Percentiles rank a stretch among this genome's conserved stretches.
Evolutionary conservation across 2,888 invertebrate species (phyloP).

Genomic region (Tetranychus piercei): DNA sequence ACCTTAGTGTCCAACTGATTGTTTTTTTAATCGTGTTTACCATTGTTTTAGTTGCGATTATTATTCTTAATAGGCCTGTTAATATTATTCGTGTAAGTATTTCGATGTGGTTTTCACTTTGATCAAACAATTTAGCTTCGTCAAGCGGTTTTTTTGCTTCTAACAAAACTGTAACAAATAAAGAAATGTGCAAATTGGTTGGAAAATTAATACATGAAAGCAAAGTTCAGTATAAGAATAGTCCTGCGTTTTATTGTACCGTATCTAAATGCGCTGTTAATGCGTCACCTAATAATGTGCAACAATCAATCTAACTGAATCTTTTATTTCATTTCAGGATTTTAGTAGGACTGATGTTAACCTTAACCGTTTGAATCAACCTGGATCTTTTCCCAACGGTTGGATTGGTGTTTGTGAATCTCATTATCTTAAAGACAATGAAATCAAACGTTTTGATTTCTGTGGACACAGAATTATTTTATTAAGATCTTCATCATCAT

Average conservation of each 20-base stretch:
- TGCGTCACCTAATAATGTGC: no score
- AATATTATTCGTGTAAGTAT: not conserved
- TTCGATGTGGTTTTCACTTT: not conserved
- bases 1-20: not conserved
- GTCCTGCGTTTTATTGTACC: no score
- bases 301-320: not conserved
- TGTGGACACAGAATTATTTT: slow-evolving; percentile 51
- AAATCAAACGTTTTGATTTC: slow-evolving; percentile 41
- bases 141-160: not conserved
- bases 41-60: not conserved
- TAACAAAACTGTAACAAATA: no score
- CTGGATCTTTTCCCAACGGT: slow-evolving; percentile 72
- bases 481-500: slow-evolving; percentile 38
- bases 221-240: no score
- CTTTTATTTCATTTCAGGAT: not conserved
- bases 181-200: not conserved
- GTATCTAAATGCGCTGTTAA: no score
- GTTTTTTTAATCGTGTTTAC: not conserved
- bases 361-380: slow-evolving; percentile 36
- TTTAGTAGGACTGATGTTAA: not conserved
- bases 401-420: slow-evolving; percentile 66
- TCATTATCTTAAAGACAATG: slow-evolving; percentile 38
- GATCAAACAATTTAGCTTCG: not conserved
- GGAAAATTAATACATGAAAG: not conserved
- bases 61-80: not conserved